phyloP scores from a whole-genome alignment of 53 echinoderm and acorn worm genomes.

The Mesocentrotus franciscanus region DNA sequence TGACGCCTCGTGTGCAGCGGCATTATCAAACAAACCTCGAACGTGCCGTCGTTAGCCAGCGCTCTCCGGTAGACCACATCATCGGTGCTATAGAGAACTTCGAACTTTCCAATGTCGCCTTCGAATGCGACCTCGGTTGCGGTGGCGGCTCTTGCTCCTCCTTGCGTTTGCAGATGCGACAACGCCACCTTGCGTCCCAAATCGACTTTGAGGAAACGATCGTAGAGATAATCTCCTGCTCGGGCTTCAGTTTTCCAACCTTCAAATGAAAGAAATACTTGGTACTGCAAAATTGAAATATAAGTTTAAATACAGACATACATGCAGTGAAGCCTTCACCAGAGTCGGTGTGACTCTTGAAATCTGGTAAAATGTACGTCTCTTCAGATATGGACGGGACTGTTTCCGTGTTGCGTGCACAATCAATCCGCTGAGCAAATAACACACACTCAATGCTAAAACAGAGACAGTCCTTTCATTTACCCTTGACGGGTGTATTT shows the following conservation, averaged over 20 bases:
- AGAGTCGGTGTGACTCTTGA: too few relatives aligned
- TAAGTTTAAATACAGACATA: too few relatives aligned
- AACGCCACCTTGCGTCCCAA: slow-evolving; percentile 72
- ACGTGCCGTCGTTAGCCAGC: slow-evolving; percentile 50
- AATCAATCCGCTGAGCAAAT: too few relatives aligned
- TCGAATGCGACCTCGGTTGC: background rate
- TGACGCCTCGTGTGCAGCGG: too few relatives aligned
- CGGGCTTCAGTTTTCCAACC: slow-evolving; percentile 86
- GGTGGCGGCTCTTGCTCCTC: slow-evolving; percentile 65
- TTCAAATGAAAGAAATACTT: background rate
- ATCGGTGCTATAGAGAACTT: slow-evolving; percentile 82
- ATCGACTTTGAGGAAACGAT: slow-evolving; percentile 88
- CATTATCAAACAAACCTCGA: slow-evolving; percentile 3
- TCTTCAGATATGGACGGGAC: too few relatives aligned
- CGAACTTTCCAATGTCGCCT: slow-evolving; percentile 83
- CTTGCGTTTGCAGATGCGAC: slow-evolving; percentile 78
- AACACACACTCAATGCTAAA: too few relatives aligned
- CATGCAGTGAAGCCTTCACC: too few relatives aligned
- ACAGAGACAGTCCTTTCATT: too few relatives aligned
- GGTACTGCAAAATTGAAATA: too few relatives aligned
- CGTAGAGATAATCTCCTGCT: slow-evolving; percentile 72
- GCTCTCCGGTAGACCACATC: slow-evolving; percentile 78
- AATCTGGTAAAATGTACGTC: too few relatives aligned
- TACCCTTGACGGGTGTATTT: too few relatives aligned
- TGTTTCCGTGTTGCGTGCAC: too few relatives aligned